phyloP scores from a whole-genome alignment of 2,113 vertebrate species.

The Ursus arctos region DNA sequence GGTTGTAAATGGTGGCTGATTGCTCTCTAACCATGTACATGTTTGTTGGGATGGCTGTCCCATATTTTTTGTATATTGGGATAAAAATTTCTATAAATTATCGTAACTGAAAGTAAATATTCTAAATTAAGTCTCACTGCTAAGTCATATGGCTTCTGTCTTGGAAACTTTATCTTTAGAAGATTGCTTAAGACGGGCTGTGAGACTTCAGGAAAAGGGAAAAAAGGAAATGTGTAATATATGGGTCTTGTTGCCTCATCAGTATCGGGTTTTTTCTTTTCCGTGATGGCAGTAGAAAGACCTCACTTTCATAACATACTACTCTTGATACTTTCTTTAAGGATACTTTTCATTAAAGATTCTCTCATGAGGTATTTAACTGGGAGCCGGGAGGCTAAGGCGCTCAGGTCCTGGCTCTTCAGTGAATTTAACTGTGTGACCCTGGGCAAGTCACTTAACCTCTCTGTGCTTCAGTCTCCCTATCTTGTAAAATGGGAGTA shows the following conservation, averaged over 20 bases:
- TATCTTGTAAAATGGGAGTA: constrained; percentile 78
- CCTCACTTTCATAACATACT: constrained; percentile 76
- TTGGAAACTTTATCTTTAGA: constrained; percentile 31
- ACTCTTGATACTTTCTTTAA: constrained; percentile 75
- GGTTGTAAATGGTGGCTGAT: constrained; percentile 82
- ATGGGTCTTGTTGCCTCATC: constrained; percentile 54
- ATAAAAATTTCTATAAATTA: constrained; percentile 94
- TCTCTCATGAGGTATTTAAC: constrained; percentile 71
- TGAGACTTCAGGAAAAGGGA: background rate
- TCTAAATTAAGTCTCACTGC: constrained; percentile 76
- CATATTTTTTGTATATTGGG: constrained; percentile 90
- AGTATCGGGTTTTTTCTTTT: constrained; percentile 55
- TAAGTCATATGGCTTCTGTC: constrained; percentile 64
- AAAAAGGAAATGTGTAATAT: background rate
- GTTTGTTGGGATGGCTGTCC: constrained; percentile 84
- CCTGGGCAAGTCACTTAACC: constrained; percentile 81
- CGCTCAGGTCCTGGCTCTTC: constrained; percentile 65
- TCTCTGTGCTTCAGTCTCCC: constrained; percentile 84
- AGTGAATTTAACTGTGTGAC: constrained; percentile 74
- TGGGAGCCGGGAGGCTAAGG: constrained; percentile 76
- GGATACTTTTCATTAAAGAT: constrained; percentile 67
- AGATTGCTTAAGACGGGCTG: background rate
- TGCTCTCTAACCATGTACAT: constrained; percentile 87
- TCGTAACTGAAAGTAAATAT: constrained; percentile 86
- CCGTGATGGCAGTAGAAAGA: constrained; percentile 59